These are phyloP conservation scores for Odontothrips loti DNA, from an alignment of 2,888 invertebrate species.

Conservation along the genomic window DNA sequence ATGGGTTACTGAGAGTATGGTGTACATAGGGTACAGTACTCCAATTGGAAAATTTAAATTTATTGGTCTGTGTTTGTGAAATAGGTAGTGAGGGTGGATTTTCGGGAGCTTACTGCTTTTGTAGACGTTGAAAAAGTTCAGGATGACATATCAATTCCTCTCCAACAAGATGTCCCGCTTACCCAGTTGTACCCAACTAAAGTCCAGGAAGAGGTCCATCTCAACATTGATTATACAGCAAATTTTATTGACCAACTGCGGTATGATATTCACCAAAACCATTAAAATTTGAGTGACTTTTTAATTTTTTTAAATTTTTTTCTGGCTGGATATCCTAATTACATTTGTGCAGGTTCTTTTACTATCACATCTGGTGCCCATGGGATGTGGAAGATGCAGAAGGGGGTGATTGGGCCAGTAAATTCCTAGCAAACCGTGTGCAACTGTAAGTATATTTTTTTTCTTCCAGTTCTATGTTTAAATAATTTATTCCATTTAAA, in stretches of 20 bases:
- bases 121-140: conserved; percentile 61
- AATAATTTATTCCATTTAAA: too few relatives aligned
- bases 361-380: conserved; percentile 63
- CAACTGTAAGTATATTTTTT: background rate
- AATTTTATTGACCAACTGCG: conserved; percentile 57
- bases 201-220: conserved; percentile 55
- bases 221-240: conserved; percentile 58
- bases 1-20: background rate
- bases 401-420: conserved; percentile 54
- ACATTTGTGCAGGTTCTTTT: conserved; percentile 56
- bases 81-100: conserved; percentile 50
- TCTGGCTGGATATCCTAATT: conserved; percentile 29
- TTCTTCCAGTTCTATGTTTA: background rate
- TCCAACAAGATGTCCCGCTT: conserved; percentile 57
- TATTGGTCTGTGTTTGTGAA: background rate
- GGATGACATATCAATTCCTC: conserved; percentile 58
- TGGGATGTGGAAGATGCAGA: conserved; percentile 66
- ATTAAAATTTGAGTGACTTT: too few relatives aligned
- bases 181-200: conserved; percentile 61
- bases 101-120: conserved; percentile 53
- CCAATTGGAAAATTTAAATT: too few relatives aligned
- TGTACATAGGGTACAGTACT: background rate
- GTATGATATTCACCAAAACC: background rate
- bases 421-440: conserved; percentile 54
- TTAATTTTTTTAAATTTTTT: conserved; percentile 19